Evolutionary conservation across 2,113 vertebrate species (phyloP), one percentile per base, ranked within the genome.

Genomic region (Circaetus gallicus): DNA sequence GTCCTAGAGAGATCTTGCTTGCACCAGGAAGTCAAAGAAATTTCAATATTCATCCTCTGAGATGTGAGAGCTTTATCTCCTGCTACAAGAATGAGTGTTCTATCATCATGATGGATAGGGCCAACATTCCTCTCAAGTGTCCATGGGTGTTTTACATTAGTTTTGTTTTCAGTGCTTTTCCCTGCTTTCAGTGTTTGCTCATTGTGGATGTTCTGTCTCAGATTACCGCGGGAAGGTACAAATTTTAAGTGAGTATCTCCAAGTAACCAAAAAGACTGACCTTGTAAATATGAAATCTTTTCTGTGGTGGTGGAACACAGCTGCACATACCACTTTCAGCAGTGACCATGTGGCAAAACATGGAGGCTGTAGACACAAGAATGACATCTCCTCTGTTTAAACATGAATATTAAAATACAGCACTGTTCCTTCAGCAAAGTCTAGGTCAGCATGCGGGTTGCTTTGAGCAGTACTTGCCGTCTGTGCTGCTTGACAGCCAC

Each of bases 31-130:
- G 34, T 56, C 20, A 49, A 82, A 83, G 5, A 81, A 84, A 31
- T 17, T n/a, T 47, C 21, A 71, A 6, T 63, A 58, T 34, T 70
- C 26, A 55, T 53, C 3, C 25, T 83, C 53, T 71, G 49, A 78
- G 42, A 55, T 38, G 26, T 17, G 17, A 61, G 18, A 89, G 4
- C 7, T 74, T 71, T 70, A 52, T n/a, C 10, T 89, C 14, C 31
- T 21, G 6, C 16, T 56, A 82, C 71, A 87, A 56, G 52, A 90
- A 65, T 1, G 4, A 67, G 10, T 26, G 8, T 9, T 59, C 3
- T 29, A 11, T 42, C 45, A 38, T 53, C 4, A 1, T 0, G 0
- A 45, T 25, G 1, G 36, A 71, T 29, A 58, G 25, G 18, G 22
- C 11, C 16, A 86, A 69, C 2, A n/a, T 36, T 86, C n/a, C 6